Conservation (phyloP, 2,888 invertebrate species). For the Monochamus alternatus region DNA sequence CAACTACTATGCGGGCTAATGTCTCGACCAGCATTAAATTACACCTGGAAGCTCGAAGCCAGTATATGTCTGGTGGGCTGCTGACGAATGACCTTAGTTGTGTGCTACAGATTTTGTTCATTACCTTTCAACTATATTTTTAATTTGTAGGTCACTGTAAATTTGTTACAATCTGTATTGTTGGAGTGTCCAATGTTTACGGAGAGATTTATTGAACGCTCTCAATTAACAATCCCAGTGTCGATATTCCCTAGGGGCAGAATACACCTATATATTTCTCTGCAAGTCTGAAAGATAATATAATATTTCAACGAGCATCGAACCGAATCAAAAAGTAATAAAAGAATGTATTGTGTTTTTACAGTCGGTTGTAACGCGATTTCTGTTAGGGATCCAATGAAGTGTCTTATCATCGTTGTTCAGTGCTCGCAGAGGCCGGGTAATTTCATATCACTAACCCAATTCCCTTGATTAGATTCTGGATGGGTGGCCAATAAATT, state of each 20-base stretch:
- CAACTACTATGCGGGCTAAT: too few relatives aligned
- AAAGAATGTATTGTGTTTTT: slow-evolving; percentile 58
- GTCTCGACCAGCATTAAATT: too few relatives aligned
- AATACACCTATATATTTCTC: slow-evolving; percentile 6
- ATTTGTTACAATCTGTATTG: too few relatives aligned
- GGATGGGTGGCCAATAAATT: slow-evolving; percentile 71
- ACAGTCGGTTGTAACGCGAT: slow-evolving; percentile 64
- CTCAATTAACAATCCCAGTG: too few relatives aligned
- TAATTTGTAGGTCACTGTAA: too few relatives aligned
- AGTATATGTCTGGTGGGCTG: too few relatives aligned
- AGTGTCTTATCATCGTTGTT: slow-evolving; percentile 70
- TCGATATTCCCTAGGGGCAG: background rate
- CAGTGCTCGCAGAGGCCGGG: slow-evolving; percentile 66
- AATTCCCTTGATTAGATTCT: slow-evolving; percentile 71
- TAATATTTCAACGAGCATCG: slow-evolving; percentile 33
- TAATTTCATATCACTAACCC: slow-evolving; percentile 71
- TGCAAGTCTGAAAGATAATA: slow-evolving; percentile 4
- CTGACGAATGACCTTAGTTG: too few relatives aligned
- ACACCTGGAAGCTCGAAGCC: too few relatives aligned
- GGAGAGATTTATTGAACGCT: too few relatives aligned
- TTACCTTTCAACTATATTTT: too few relatives aligned
- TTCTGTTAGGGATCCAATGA: slow-evolving; percentile 66
- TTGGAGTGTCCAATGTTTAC: too few relatives aligned
- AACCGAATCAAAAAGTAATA: slow-evolving; percentile 57
- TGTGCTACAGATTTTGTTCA: too few relatives aligned